Evolutionary conservation across 2,888 invertebrate genomes (phyloP).

Genomic region (Sympetrum striolatum): DNA sequence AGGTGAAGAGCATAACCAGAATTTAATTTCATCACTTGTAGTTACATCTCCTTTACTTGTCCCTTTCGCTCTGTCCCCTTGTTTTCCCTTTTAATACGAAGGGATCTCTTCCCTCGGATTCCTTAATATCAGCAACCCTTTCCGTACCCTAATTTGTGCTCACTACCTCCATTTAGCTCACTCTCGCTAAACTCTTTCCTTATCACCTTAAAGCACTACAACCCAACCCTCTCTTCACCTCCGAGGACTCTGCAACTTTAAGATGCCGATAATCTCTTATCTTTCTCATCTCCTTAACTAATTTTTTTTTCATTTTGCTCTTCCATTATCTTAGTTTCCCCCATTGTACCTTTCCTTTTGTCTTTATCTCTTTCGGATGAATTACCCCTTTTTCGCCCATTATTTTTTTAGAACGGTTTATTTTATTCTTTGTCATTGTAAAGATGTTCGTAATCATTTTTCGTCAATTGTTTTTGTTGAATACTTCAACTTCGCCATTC

Average conservation of each 20-base stretch:
- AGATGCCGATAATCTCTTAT: background rate
- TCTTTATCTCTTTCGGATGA: background rate
- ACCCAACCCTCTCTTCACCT: background rate
- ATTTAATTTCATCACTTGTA: background rate
- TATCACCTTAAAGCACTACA: background rate
- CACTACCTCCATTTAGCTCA: background rate
- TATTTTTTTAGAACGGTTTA: no score
- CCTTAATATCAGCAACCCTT: slow-evolving; percentile 1
- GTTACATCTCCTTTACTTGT: background rate
- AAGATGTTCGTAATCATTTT: no score
- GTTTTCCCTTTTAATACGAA: background rate
- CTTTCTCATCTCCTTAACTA: background rate
- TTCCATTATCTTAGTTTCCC: background rate
- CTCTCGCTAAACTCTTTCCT: background rate
- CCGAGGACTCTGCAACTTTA: background rate
- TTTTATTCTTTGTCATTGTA: no score
- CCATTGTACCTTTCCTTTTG: background rate
- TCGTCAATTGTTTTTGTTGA: no score
- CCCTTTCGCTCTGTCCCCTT: background rate
- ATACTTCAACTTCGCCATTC: no score
- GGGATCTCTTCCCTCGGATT: background rate
- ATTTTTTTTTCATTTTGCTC: no score
- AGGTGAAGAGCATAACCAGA: background rate
- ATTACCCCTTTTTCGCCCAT: background rate
- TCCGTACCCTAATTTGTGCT: background rate